Evolutionary conservation across 2,113 vertebrate species (phyloP).

Genomic region (Halichoerus grypus): DNA sequence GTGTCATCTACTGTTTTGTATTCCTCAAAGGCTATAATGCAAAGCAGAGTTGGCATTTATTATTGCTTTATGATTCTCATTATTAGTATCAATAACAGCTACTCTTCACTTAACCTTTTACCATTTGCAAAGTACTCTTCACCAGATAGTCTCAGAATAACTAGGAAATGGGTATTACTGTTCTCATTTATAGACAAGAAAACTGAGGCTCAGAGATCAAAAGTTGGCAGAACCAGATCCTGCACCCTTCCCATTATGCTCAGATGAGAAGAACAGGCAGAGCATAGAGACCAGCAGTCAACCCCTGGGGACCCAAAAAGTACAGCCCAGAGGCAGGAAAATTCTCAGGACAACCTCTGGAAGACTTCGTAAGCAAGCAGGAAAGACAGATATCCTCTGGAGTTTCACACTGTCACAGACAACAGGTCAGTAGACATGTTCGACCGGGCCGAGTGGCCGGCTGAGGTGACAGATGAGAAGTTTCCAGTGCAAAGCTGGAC

Average conservation of each 20-base stretch:
- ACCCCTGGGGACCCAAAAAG: neutral
- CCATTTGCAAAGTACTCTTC: neutral
- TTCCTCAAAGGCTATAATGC: neutral
- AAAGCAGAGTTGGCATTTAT: neutral
- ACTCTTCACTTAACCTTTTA: neutral
- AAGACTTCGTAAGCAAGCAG: neutral
- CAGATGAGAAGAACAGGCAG: neutral
- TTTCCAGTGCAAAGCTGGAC: neutral
- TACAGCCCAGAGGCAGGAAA: neutral
- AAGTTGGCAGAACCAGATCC: neutral
- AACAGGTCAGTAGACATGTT: neutral
- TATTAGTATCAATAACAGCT: neutral
- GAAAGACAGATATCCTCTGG: neutral
- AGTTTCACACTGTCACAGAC: neutral
- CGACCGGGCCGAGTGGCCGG: neutral
- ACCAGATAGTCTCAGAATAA: constrained; percentile 15
- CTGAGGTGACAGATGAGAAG: neutral
- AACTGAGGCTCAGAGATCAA: neutral
- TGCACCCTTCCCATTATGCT: neutral
- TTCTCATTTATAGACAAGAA: neutral
- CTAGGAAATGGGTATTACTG: neutral
- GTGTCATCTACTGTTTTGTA: neutral
- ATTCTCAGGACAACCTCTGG: neutral
- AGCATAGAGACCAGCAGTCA: neutral
- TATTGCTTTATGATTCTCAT: neutral